Evolutionary conservation across 1,140 invertebrate species (phyloP).

Genomic region (Drosophila quadrilineata): DNA sequence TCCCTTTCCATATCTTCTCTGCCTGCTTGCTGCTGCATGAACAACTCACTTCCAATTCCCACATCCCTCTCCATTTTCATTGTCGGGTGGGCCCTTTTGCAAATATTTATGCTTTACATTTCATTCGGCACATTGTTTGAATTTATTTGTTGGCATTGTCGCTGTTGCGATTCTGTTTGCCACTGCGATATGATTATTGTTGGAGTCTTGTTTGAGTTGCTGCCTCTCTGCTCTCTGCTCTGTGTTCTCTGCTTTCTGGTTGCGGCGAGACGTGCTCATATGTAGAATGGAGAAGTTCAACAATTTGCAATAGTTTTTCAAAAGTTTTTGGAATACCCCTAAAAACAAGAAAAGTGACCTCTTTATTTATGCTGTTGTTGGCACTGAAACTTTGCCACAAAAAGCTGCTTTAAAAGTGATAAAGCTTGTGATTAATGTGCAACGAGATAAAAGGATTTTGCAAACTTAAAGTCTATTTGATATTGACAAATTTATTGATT

Average conservation of each 20-base stretch:
- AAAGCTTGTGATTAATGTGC: neutral
- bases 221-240: conserved; percentile 46
- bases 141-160: conserved; percentile 74
- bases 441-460: neutral
- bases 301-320: conserved; percentile 53
- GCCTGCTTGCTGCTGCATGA: neutral
- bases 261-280: conserved; percentile 61
- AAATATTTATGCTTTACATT: conserved; percentile 79
- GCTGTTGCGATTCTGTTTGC: conserved; percentile 67
- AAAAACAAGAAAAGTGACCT: conserved; percentile 46
- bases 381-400: conserved; percentile 8
- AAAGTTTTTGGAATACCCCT: neutral
- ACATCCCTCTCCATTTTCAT: neutral
- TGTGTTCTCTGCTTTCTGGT: conserved; percentile 3
- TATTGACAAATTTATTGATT: too few species aligned
- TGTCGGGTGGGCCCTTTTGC: conserved; percentile 67
- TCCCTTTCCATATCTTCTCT: neutral
- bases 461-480: neutral
- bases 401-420: conserved; percentile 13
- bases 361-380: conserved; percentile 63
- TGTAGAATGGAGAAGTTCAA: conserved; percentile 34
- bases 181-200: conserved; percentile 69
- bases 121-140: conserved; percentile 77
- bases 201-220: conserved; percentile 25
- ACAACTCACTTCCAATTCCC: too few species aligned